Base-by-base conservation (phyloP, 2,888 invertebrate genomes). In the Eupithecia dodoneata region DNA sequence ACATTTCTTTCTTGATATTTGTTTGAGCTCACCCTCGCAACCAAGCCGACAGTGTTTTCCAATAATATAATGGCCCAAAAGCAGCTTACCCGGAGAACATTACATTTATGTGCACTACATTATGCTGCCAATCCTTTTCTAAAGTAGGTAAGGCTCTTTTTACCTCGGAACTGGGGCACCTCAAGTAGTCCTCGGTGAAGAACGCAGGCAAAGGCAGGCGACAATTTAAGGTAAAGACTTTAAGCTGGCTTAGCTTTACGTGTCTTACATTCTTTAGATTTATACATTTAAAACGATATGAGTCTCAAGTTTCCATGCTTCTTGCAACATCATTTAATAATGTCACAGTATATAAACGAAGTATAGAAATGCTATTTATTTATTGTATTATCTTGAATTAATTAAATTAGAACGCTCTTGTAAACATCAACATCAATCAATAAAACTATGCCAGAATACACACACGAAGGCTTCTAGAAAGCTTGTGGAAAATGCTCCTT, bases 111-210 rank as follows among this genome's bases (percentile, higher is more conserved):
- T 81, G 80, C 78, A 82, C 79, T 82, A 77, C 83, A 82, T 81
- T 83, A 77, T 75, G 78, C 79, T 81, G 80, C 71, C 65, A 72
- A 72, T 85, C 77, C 79, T 79, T 75, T 71, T 80, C 69, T 80
- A 80, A 83, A 84, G 79, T 79, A 83, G 83, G 79, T 79, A 72
- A 82, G 81, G 80, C 83, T 82, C 76, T 78, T 83, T 83, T 80
- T 81, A 47, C 80, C 67, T 77, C 76, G 72, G 72, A 89, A 85
- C 85, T 87, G 80, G 87, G 83, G 80, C 88, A 82, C 83, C 85
- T 85, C 82, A 84, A 89, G 88, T 86, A 86, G 85, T 85, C 79
- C 85, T 87, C 81, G 79, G 75, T 79, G 82, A 81, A 76, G 74
- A 77, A 82, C 80, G 74, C 78, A 81, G 81, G 71, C 76, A 79